Evolutionary conservation across 1,140 invertebrate genomes (phyloP), one percentile per base, ranked within the genome.

Genomic region (Hyles vespertilio): DNA sequence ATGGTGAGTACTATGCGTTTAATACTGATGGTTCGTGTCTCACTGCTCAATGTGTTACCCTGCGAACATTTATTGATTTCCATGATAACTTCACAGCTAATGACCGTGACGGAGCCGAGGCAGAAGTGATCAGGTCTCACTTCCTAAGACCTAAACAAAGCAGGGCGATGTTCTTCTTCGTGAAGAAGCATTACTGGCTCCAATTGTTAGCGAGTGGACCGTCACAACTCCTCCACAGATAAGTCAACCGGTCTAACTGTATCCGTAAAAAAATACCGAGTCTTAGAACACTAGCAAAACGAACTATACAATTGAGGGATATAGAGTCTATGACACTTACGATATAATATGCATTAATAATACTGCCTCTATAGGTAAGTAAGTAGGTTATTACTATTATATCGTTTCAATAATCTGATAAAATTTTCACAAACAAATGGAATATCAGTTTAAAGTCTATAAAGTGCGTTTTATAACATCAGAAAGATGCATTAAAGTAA

Each of bases 51-150:
- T 33, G 33, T 48, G 7, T 8, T n/a, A 5, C 22, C 46, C 5
- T 48, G 46, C 32, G 36, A 45, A 43, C 55, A 44, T 59, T 61
- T 66, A 65, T 45, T 73, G 64, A 65, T 61, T 62, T 61, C 44
- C 67, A 50, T 72, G 67, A 55, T 63, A 69, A 64, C 65, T 70
- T 65, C 67, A 73, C 70, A 73, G 70, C 68, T 70, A 63, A 67
- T 65, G 34, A 59, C 55, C 59, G 64, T 58, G 65, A 57, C 64
- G 60, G 60, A 57, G 51, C 59, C 12, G 51, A 63, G 52, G 65
- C 63, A 61, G 70, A 64, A 60, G 65, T 70, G 70, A 61, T 48
- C 54, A 43, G 56, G 54, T 51, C 65, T 63, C 63, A 59, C 53
- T 48, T 56, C 56, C 58, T 58, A 68, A 50, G 56, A 61, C 53